These are phyloP conservation scores for Leptonema lineaticorne DNA, from an alignment of 1,140 invertebrate genomes.

Conservation along the genomic window DNA sequence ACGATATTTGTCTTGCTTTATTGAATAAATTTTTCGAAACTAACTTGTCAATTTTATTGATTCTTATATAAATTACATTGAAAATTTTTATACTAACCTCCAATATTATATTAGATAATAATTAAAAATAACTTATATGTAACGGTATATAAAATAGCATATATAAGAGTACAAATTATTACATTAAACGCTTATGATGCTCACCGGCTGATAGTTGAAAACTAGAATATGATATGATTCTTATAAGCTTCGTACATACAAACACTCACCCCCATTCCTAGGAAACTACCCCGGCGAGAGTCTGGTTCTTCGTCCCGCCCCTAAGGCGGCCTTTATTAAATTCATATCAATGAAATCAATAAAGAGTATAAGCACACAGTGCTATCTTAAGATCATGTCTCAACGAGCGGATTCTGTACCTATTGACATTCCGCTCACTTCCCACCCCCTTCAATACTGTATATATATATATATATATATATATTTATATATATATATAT, in stretches of 20 bases:
- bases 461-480: background rate
- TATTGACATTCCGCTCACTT: background rate
- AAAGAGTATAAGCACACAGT: conserved; percentile 28
- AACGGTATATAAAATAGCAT: too few relatives aligned
- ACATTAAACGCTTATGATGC: too few relatives aligned
- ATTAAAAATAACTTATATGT: too few relatives aligned
- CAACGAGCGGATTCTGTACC: conserved; percentile 1
- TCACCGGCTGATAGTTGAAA: too few relatives aligned
- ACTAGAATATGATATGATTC: too few relatives aligned
- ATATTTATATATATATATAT: background rate
- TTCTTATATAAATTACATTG: too few relatives aligned
- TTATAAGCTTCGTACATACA: background rate
- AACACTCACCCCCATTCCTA: background rate
- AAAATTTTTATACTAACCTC: too few relatives aligned
- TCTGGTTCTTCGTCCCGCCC: conserved; percentile 14
- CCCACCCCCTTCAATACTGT: background rate
- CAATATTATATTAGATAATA: too few relatives aligned
- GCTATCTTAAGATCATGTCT: conserved; percentile 28
- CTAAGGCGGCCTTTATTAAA: conserved; percentile 41
- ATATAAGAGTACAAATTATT: too few relatives aligned
- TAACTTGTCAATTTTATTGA: too few relatives aligned
- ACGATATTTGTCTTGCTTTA: too few relatives aligned
- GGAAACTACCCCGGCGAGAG: background rate
- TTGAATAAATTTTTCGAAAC: too few relatives aligned
- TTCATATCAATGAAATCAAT: conserved; percentile 42